A percentile compares a stretch with the other conserved stretches of the same genome.
Evolutionary conservation across 2,888 invertebrate species (phyloP).

Genomic region (Micropterix aruncella): DNA sequence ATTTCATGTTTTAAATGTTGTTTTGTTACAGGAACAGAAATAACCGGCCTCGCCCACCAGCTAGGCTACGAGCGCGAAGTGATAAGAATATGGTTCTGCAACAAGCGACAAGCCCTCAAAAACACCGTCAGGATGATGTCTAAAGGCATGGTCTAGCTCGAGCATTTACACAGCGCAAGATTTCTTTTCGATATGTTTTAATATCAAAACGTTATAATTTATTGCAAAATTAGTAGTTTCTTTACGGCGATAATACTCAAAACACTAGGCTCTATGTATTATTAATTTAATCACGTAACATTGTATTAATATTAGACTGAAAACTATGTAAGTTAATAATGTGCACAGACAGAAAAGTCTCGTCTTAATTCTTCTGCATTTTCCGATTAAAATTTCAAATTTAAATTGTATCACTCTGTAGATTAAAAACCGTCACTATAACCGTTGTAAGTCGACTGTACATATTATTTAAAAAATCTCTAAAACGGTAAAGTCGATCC

Average conservation of each 20-base stretch:
- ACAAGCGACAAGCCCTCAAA: slow-evolving; percentile 93
- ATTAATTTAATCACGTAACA: no score
- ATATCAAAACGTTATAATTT: no score
- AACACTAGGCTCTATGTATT: no score
- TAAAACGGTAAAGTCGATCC: neutral
- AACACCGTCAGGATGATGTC: slow-evolving; percentile 96
- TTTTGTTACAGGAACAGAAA: slow-evolving; percentile 76
- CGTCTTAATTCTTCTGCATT: neutral
- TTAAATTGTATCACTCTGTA: neutral
- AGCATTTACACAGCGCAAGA: no score
- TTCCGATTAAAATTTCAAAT: neutral
- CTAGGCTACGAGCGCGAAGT: slow-evolving; percentile 96
- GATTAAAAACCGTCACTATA: slow-evolving; percentile 1
- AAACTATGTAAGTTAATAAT: no score
- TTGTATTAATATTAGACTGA: no score
- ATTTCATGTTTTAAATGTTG: no score
- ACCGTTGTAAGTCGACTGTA: slow-evolving; percentile 12
- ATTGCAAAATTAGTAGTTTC: no score
- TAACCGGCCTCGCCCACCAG: slow-evolving; percentile 89
- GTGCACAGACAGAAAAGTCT: no score
- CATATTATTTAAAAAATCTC: slow-evolving; percentile 12
- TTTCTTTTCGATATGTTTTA: no score
- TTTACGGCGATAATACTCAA: no score
- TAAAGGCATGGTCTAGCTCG: slow-evolving; percentile 66
- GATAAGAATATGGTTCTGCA: slow-evolving; percentile 98